phyloP scores from a whole-genome alignment of 2,888 invertebrate genomes.

The Pollenia amentaria region DNA sequence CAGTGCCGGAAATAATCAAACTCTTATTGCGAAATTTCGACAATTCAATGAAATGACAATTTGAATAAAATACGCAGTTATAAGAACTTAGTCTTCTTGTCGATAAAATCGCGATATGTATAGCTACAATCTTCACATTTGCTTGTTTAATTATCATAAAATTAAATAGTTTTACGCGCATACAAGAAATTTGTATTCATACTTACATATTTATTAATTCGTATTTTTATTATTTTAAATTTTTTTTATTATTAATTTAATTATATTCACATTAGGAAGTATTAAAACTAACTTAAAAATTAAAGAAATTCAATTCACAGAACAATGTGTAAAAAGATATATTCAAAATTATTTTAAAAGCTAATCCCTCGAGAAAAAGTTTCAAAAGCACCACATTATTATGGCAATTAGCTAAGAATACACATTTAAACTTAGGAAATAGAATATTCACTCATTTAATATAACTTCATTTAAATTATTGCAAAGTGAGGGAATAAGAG shows the following conservation, averaged over 20 bases:
- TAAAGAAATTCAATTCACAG: conserved; percentile 23
- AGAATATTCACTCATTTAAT: not conserved
- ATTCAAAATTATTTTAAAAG: not conserved
- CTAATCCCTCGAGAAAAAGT: not conserved
- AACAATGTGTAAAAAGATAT: not conserved
- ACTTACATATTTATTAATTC: conserved; percentile 13
- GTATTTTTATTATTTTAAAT: conserved; percentile 29
- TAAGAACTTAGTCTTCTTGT: no score
- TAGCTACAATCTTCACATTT: no score
- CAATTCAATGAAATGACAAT: no score
- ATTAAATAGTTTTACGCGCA: no score
- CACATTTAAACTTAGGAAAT: not conserved
- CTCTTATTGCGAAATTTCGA: no score
- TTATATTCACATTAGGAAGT: conserved; percentile 19
- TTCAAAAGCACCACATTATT: conserved; percentile 10
- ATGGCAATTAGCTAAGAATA: not conserved
- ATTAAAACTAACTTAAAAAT: conserved; percentile 44
- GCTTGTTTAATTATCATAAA: no score
- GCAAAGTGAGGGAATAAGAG: conserved; percentile 80
- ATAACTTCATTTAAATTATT: conserved; percentile 60
- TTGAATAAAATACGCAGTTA: no score
- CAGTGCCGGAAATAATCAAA: no score
- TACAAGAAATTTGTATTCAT: not conserved
- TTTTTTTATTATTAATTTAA: conserved; percentile 33
- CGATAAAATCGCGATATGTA: no score